Conservation (phyloP, 1,140 invertebrate species). For the Hycleus cichorii region DNA sequence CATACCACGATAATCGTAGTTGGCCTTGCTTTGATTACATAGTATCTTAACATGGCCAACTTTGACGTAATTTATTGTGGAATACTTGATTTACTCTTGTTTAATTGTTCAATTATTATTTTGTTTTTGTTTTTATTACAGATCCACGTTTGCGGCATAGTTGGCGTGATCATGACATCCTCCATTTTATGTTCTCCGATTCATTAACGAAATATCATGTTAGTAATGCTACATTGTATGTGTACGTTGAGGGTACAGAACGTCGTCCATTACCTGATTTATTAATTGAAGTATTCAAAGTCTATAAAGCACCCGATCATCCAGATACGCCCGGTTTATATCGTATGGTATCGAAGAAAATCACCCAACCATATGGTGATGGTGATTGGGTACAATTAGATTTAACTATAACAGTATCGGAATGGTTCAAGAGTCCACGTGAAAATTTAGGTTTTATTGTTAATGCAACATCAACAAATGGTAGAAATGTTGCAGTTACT, state of each 20-base stretch:
- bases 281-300: slow-evolving; percentile 34
- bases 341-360: slow-evolving; percentile 24
- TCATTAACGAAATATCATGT: slow-evolving; percentile 44
- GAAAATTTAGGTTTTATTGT: slow-evolving; percentile 68
- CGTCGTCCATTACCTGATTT: slow-evolving; percentile 23
- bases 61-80: too few species aligned
- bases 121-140: slow-evolving; percentile 29
- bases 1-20: too few species aligned
- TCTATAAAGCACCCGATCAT: slow-evolving; percentile 27
- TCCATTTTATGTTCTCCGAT: slow-evolving; percentile 47
- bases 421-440: slow-evolving; percentile 65
- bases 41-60: too few species aligned
- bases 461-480: slow-evolving; percentile 48
- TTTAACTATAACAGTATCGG: slow-evolving; percentile 63
- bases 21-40: too few species aligned
- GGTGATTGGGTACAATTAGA: slow-evolving; percentile 70
- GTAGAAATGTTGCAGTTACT: slow-evolving; percentile 34
- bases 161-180: slow-evolving; percentile 38
- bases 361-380: slow-evolving; percentile 35
- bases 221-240: slow-evolving; percentile 43
- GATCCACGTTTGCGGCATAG: slow-evolving; percentile 41
- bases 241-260: slow-evolving; percentile 40
- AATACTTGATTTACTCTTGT: background rate
- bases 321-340: slow-evolving; percentile 24
- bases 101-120: background rate